A percentile compares a stretch with the other conserved stretches of the same genome.
These are phyloP conservation scores for Phenganax subtilis DNA, from an alignment of 92 coral and sea anemone species.

Conservation along the genomic window DNA sequence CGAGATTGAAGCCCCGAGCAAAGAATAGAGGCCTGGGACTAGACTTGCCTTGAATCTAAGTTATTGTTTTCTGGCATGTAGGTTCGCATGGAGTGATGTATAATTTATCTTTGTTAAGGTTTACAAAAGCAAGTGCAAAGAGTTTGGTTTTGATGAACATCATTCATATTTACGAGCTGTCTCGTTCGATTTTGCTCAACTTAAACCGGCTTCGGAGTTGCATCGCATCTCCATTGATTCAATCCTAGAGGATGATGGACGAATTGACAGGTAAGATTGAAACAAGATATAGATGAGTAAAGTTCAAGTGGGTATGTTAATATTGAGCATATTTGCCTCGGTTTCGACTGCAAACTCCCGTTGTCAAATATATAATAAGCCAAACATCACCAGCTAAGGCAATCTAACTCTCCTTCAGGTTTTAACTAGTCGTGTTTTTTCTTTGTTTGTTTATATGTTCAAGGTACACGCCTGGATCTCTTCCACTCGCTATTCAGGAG, in stretches of 20 bases:
- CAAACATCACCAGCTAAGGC: too few species aligned
- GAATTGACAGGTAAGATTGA: conserved; percentile 75
- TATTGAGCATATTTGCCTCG: too few species aligned
- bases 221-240: conserved; percentile 71
- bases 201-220: conserved; percentile 82
- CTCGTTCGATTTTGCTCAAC: conserved; percentile 93
- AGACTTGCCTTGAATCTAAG: too few species aligned
- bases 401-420: too few species aligned
- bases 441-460: not conserved
- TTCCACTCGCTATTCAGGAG: conserved; percentile 94
- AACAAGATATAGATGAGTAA: too few species aligned
- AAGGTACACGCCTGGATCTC: conserved; percentile 85
- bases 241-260: conserved; percentile 84
- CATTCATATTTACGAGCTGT: conserved; percentile 86
- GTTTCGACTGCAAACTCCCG: too few species aligned
- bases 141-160: conserved; percentile 94
- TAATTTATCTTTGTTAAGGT: conserved; percentile 41
- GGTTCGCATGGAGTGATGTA: too few species aligned
- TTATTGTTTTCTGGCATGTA: too few species aligned
- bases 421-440: not conserved
- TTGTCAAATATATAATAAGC: too few species aligned
- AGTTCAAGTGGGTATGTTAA: too few species aligned
- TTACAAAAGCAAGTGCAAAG: conserved; percentile 72
- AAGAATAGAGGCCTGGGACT: too few species aligned
- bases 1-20: too few species aligned